Base-by-base conservation (phyloP, 2,113 vertebrate species). In the Tetrao urogallus region DNA sequence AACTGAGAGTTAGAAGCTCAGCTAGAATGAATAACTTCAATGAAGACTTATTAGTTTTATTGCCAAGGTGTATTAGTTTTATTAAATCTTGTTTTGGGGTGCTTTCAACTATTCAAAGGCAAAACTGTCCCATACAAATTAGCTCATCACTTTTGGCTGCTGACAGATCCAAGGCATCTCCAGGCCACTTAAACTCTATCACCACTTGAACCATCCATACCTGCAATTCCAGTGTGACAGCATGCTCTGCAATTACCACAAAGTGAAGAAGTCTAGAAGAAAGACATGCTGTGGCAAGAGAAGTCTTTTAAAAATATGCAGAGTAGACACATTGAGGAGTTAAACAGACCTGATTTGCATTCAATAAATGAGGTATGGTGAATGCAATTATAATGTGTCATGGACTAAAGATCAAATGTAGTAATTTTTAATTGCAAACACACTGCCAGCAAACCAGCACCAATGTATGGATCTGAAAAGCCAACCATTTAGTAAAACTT, bases 171-270 rank as follows among this genome's bases (percentile, higher is more conserved):
- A 24, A 83, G 56, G 27, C 81, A 74, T 74, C 91, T 88, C 56
- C 47, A 71, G 69, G 75, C 32, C 34, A 61, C 50, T 90, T 87
- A 58, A 58, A 36, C 64, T 89, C 85, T 79, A 67, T 74, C 85
- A 63, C 25, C 18, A 27, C 70, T 93, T 40, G 52, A 40, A 75
- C 69, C 43, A 69, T 61, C 92, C 83, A 82, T 93, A 95, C 96
- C 96, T 95, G 92, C 92, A 90, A 95, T 96, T 93, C 94, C 94
- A 86, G 94, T 4, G 0, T n/a, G 76, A 90, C 94, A 83, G 48
- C 60, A 0, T 88, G 52, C 69, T 64, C 80, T 88, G 86, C 86
- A 93, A 88, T 86, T 95, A 94, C 69, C 70, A 14, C 77, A 65
- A 56, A 88, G 69, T 74, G 73, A 79, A 90, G 43, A 47, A 91